Percentiles rank a stretch among this genome's conserved stretches.
These are phyloP conservation scores for Diadromus collaris DNA, from an alignment of 2,888 invertebrate species.

Conservation along the genomic window DNA sequence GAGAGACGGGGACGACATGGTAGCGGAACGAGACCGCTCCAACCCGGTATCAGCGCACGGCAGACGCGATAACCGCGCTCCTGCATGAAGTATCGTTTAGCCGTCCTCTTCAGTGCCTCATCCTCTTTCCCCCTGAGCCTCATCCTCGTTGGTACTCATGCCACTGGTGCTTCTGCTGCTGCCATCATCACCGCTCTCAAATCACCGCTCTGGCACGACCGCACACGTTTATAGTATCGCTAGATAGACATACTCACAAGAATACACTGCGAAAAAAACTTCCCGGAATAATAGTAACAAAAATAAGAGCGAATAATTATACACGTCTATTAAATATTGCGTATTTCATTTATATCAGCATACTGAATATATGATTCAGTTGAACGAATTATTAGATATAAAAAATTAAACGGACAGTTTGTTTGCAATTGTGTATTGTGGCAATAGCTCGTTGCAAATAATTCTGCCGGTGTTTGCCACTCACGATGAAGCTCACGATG, in stretches of 20 bases:
- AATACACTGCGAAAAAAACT: background rate
- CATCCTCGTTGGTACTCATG: conserved; percentile 18
- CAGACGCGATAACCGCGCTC: conserved; percentile 73
- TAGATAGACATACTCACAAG: conserved; percentile 1
- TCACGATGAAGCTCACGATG: background rate
- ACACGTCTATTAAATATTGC: background rate
- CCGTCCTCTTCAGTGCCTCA: conserved; percentile 60
- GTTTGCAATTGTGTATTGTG: background rate
- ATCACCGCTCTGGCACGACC: conserved; percentile 48
- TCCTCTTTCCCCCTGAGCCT: conserved; percentile 41
- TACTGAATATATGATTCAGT: background rate
- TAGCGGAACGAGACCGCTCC: conserved; percentile 50
- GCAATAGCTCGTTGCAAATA: background rate
- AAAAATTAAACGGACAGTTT: background rate
- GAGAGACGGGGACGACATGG: conserved; percentile 35
- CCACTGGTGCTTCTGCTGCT: conserved; percentile 38
- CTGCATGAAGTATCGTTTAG: conserved; percentile 71
- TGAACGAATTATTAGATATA: background rate
- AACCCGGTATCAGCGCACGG: conserved; percentile 68
- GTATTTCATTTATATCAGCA: background rate
- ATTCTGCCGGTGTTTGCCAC: background rate
- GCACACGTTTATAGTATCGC: conserved; percentile 40
- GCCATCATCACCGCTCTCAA: conserved; percentile 53
- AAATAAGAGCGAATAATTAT: conserved; percentile 9
- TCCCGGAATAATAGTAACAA: conserved; percentile 1